Evolutionary conservation across 2,888 invertebrate genomes (phyloP).

Genomic region (Patella caerulea): DNA sequence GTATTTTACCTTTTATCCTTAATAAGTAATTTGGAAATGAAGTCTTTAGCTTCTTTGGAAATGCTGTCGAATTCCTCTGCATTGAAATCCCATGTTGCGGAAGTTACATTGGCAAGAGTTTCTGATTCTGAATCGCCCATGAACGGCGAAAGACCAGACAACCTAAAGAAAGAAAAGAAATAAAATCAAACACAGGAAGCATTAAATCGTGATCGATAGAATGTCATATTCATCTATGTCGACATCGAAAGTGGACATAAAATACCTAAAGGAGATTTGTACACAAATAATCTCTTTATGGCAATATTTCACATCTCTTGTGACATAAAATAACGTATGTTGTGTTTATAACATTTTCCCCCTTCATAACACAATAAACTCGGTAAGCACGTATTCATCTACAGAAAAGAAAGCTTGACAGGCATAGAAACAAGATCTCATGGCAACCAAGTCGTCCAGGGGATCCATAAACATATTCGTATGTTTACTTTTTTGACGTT

Average conservation of each 20-base stretch:
- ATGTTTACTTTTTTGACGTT: neutral
- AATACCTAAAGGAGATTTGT: no score
- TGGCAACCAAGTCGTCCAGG: no score
- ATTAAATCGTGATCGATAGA: no score
- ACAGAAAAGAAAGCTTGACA: no score
- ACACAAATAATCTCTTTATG: no score
- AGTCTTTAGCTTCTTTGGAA: conserved; percentile 94
- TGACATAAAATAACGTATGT: neutral
- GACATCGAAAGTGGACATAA: no score
- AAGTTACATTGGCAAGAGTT: conserved; percentile 98
- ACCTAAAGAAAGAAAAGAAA: conserved; percentile 56
- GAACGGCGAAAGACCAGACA: conserved; percentile 97
- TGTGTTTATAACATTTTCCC: neutral
- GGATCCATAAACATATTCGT: no score
- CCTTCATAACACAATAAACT: neutral
- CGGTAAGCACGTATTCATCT: no score
- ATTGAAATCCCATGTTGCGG: conserved; percentile 97
- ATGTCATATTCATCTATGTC: no score
- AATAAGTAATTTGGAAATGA: conserved; percentile 90
- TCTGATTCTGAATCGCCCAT: conserved; percentile 98
- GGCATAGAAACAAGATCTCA: no score
- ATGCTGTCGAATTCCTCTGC: conserved; percentile 97
- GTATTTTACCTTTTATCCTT: conserved; percentile 77
- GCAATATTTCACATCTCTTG: no score
- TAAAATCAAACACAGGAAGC: neutral